Evolutionary conservation across 2,888 invertebrate genomes (phyloP).

Genomic region (Gryllus longicercus): DNA sequence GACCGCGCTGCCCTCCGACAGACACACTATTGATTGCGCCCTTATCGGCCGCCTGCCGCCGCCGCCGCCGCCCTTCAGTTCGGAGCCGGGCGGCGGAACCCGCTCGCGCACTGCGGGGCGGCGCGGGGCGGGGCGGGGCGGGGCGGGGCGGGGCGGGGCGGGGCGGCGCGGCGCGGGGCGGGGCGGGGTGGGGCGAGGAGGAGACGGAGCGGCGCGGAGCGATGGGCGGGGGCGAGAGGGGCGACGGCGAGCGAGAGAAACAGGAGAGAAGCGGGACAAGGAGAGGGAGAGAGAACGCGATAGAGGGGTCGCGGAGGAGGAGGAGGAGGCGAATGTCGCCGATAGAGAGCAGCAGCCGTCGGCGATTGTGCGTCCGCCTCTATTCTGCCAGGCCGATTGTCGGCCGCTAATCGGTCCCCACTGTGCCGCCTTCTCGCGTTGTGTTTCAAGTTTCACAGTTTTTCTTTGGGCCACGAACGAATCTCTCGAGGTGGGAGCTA

Average conservation of each 20-base stretch:
- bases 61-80: neutral
- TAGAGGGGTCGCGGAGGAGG: neutral
- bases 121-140: neutral
- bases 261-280: neutral
- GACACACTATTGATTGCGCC: constrained; percentile 17
- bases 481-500: neutral
- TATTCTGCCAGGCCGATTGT: neutral
- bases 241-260: neutral
- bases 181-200: neutral
- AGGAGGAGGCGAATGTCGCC: neutral
- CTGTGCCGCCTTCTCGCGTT: neutral
- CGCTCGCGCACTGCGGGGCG: neutral
- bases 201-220: neutral
- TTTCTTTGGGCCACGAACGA: neutral
- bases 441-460: neutral
- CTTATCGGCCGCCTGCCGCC: constrained; percentile 1
- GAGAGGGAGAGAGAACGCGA: neutral
- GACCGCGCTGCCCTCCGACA: neutral
- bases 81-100: neutral
- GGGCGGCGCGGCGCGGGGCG: neutral
- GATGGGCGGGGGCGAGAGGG: neutral
- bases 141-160: neutral
- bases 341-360: neutral
- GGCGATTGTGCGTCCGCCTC: neutral
- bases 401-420: neutral